Conservation (phyloP, 2,113 vertebrate genomes). For the Aythya baeri region DNA sequence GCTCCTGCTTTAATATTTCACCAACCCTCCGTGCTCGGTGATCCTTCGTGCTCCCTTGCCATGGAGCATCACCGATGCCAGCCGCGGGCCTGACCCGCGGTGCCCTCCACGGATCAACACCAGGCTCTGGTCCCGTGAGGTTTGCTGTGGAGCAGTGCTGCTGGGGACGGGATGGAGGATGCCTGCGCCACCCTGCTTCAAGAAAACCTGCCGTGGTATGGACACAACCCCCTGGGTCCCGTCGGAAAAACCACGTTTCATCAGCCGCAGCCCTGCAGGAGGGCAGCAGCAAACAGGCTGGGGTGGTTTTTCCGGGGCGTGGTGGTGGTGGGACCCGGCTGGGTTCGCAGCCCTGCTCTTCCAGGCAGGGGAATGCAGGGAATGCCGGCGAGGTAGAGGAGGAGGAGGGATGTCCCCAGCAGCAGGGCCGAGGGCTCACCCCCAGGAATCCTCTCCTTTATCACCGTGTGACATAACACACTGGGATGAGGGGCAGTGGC, state of each 20-base stretch:
- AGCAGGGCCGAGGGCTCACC: background rate
- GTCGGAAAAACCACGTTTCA: background rate
- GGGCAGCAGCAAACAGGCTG: background rate
- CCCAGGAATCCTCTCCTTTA: background rate
- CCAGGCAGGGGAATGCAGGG: background rate
- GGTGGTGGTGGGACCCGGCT: constrained; percentile 19
- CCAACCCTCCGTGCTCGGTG: background rate
- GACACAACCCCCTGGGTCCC: background rate
- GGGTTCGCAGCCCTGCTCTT: background rate
- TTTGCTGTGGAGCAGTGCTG: too few species aligned
- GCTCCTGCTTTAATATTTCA: constrained; percentile 50
- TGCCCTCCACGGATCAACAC: fast-evolving
- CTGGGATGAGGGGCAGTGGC: background rate
- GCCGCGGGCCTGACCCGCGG: background rate
- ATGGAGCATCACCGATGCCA: fast-evolving
- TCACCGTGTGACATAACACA: background rate
- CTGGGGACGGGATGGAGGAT: background rate
- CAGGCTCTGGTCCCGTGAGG: fast-evolving
- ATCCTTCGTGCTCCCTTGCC: background rate
- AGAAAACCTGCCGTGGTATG: background rate
- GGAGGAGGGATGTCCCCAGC: background rate
- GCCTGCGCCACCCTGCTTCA: background rate
- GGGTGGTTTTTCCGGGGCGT: constrained; percentile 50
- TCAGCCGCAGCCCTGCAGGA: background rate
- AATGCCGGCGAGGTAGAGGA: background rate